Evolutionary conservation across 2,113 vertebrate species (phyloP).

Genomic region (Glaucidium brasilianum): DNA sequence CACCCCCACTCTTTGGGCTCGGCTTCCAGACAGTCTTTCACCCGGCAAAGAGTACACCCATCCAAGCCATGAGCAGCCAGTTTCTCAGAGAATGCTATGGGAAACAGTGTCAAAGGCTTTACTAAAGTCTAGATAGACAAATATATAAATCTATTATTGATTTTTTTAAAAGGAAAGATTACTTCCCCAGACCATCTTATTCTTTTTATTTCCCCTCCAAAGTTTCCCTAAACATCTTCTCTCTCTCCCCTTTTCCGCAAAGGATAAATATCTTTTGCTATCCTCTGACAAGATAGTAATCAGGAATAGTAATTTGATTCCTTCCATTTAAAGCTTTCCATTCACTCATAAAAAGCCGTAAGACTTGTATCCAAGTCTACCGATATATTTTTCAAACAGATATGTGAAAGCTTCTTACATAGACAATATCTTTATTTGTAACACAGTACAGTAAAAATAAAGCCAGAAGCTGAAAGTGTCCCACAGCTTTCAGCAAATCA

Average conservation of each 20-base stretch:
- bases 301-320: background rate
- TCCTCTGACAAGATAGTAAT: background rate
- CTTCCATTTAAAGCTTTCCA: background rate
- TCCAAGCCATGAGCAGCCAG: background rate
- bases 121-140: background rate
- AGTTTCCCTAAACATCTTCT: background rate
- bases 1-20: background rate
- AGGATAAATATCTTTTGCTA: background rate
- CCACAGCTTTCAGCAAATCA: background rate
- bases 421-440: background rate
- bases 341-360: background rate
- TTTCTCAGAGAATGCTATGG: background rate
- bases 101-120: background rate
- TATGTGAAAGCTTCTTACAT: background rate
- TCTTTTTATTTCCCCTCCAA: accelerated
- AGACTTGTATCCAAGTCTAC: background rate
- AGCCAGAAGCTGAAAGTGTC: background rate
- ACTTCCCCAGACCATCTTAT: background rate
- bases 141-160: no score
- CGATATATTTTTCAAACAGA: background rate
- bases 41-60: background rate
- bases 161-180: background rate
- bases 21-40: background rate
- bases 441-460: background rate
- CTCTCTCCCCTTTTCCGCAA: background rate